Evolutionary conservation across 37 sponge, comb jelly and placozoan species (phyloP).

Genomic region (Chondrosia reniformis): DNA sequence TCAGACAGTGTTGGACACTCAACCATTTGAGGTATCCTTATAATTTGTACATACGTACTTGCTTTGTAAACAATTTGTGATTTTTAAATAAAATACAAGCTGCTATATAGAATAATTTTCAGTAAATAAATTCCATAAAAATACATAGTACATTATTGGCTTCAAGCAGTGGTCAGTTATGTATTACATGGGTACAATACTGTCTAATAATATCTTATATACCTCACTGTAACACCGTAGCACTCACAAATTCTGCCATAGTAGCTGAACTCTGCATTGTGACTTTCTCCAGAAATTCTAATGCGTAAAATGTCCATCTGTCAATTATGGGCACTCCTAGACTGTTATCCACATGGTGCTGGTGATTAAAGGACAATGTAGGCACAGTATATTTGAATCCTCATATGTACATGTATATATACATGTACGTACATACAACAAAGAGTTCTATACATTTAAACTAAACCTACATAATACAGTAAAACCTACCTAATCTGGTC

Average conservation of each 20-base stretch:
- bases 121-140: no score
- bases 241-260: slow-evolving; percentile 70
- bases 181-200: not conserved
- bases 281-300: slow-evolving; percentile 85
- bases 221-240: not conserved
- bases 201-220: not conserved
- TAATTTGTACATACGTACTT: no score
- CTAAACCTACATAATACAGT: no score
- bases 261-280: slow-evolving; percentile 69
- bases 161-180: no score
- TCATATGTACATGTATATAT: not conserved
- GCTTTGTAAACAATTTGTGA: no score
- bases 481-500: no score
- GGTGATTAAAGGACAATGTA: not conserved
- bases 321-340: slow-evolving; percentile 94
- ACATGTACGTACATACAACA: not conserved
- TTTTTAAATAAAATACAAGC: no score
- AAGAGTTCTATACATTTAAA: no score
- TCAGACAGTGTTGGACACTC: no score
- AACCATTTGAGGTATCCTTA: no score
- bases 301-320: slow-evolving; percentile 91
- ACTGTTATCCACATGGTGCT: slow-evolving; percentile 78
- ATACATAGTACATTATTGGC: no score
- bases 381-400: not conserved
- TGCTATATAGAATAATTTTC: no score